phyloP scores from a whole-genome alignment of 2,888 invertebrate species.

The Oscheius onirici region DNA sequence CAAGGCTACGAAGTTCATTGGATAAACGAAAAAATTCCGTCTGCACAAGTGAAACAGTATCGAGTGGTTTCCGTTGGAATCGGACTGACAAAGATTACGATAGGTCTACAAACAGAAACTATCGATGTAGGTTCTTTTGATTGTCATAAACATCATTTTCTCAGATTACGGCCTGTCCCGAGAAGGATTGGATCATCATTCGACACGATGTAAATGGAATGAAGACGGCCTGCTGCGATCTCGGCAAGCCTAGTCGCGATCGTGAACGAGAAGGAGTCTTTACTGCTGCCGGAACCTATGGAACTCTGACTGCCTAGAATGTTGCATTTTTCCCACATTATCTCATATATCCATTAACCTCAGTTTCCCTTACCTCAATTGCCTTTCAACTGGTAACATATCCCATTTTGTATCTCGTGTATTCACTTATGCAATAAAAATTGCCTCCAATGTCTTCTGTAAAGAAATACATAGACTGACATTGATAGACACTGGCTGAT shows the following conservation, averaged over 20 bases:
- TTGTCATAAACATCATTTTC: neutral
- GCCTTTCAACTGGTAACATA: neutral
- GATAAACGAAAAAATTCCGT: neutral
- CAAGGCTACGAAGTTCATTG: neutral
- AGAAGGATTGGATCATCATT: constrained; percentile 14
- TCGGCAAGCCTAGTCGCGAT: constrained; percentile 13
- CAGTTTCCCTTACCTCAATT: neutral
- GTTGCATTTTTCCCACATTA: neutral
- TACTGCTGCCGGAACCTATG: neutral
- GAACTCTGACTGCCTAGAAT: too few species aligned
- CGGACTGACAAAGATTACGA: neutral
- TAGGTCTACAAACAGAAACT: constrained; percentile 3
- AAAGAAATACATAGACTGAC: neutral
- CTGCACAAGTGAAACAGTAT: constrained; percentile 4
- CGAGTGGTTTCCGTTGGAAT: constrained; percentile 1
- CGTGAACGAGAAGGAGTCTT: constrained; percentile 11
- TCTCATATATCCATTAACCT: neutral
- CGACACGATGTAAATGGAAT: neutral
- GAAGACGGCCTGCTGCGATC: constrained; percentile 15
- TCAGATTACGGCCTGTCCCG: constrained; percentile 8
- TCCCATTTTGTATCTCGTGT: neutral
- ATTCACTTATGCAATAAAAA: neutral
- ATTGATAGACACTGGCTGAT: neutral
- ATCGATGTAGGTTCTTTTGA: neutral
- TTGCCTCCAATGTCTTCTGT: neutral